Conservation (phyloP, 1,140 invertebrate genomes). For the Thaumatotibia leucotreta region DNA sequence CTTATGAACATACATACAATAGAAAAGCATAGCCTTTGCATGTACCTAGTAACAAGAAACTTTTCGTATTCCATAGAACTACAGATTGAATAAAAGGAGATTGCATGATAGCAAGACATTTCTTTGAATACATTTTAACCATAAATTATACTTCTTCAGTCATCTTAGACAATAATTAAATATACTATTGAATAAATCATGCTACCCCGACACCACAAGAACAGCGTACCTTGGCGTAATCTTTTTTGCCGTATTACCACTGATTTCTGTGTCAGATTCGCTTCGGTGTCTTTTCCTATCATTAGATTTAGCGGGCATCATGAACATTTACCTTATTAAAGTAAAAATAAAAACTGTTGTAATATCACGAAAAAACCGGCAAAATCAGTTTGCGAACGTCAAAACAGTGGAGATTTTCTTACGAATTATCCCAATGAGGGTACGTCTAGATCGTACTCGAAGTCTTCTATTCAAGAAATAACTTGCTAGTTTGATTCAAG, state of each 20-base stretch:
- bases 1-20: too few species aligned
- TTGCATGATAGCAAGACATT: too few species aligned
- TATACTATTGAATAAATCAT: neutral
- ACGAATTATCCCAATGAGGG: neutral
- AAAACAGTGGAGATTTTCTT: neutral
- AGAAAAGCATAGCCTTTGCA: too few species aligned
- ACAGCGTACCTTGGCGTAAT: slow-evolving; percentile 28
- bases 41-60: too few species aligned
- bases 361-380: neutral
- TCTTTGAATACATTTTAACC: too few species aligned
- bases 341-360: neutral
- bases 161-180: neutral
- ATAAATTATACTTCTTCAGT: too few species aligned
- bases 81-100: too few species aligned
- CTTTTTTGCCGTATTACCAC: slow-evolving; percentile 53
- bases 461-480: neutral
- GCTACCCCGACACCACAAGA: slow-evolving; percentile 17
- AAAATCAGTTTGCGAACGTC: neutral
- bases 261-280: slow-evolving; percentile 42
- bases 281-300: slow-evolving; percentile 53
- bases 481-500: neutral
- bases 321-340: slow-evolving; percentile 38
- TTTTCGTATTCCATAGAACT: too few species aligned
- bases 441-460: neutral
- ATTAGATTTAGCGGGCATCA: slow-evolving; percentile 40